These are phyloP conservation scores for Antennarius maculatus DNA, from an alignment of 2,797 vertebrate genomes.

Conservation along the genomic window DNA sequence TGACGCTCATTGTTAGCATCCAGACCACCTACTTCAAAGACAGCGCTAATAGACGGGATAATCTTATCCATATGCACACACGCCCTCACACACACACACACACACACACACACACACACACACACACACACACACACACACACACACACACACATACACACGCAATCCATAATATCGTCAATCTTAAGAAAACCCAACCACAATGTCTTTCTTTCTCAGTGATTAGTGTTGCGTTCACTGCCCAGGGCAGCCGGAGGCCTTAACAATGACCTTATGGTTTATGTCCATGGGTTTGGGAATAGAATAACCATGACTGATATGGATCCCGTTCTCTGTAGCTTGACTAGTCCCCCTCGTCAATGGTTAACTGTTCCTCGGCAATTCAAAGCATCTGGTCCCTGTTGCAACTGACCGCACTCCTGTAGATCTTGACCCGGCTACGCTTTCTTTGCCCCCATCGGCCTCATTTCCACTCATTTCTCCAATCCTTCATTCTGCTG, in stretches of 20 bases:
- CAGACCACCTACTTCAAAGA: conserved; percentile 53
- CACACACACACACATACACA: conserved; percentile 2
- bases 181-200: conserved; percentile 40
- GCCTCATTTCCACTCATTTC: conserved; percentile 55
- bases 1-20: conserved; percentile 12
- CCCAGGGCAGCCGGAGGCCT: conserved; percentile 58
- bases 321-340: conserved; percentile 49
- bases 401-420: conserved; percentile 65
- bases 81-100: neutral
- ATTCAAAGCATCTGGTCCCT: conserved; percentile 67
- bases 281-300: conserved; percentile 58
- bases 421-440: conserved; percentile 64
- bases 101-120: conserved; percentile 17
- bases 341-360: conserved; percentile 66
- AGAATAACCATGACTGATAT: conserved; percentile 66
- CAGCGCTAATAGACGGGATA: conserved; percentile 43
- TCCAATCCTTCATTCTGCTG: conserved; percentile 49
- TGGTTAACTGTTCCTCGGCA: conserved; percentile 78
- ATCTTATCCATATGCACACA: conserved; percentile 38
- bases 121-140: conserved; percentile 10
- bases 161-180: conserved; percentile 37
- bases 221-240: conserved; percentile 75
- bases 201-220: conserved; percentile 69
- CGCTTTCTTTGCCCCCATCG: conserved; percentile 39
- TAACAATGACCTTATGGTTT: conserved; percentile 72